A percentile compares a stretch with the other conserved stretches of the same genome.
These are phyloP conservation scores for Falco novaeseelandiae DNA, from an alignment of 2,797 vertebrate species.

Conservation along the genomic window DNA sequence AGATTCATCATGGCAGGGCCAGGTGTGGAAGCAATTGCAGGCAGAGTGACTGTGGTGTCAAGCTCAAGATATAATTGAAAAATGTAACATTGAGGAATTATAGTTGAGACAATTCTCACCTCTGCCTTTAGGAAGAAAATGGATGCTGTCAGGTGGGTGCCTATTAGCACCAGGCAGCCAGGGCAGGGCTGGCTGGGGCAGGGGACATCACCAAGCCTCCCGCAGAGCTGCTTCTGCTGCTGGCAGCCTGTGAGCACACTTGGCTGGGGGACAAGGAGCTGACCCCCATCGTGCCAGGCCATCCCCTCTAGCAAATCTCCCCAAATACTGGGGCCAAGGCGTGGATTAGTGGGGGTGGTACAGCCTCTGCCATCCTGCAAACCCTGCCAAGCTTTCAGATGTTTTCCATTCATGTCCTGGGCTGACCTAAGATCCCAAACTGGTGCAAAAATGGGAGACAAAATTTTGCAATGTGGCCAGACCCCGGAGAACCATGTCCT, in stretches of 20 bases:
- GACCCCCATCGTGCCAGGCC: fast-evolving
- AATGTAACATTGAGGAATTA: constrained; percentile 69
- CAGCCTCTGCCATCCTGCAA: not conserved
- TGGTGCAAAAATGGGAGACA: not conserved
- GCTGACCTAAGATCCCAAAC: not conserved
- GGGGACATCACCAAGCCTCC: not conserved
- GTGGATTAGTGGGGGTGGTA: not conserved
- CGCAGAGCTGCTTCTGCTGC: not conserved
- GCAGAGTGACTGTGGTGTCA: constrained; percentile 64
- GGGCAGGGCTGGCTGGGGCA: not conserved
- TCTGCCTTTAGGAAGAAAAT: constrained; percentile 58
- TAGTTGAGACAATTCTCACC: constrained; percentile 66
- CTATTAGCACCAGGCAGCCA: not conserved
- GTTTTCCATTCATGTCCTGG: fast-evolving
- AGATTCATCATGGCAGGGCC: constrained; percentile 48
- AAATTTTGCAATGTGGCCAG: not conserved
- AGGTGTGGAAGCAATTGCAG: constrained; percentile 37
- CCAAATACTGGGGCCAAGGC: too few relatives aligned
- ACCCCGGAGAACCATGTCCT: fast-evolving
- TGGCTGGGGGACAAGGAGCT: fast-evolving
- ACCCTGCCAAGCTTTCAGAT: not conserved
- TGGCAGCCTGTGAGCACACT: fast-evolving
- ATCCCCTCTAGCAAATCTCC: not conserved
- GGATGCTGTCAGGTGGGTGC: constrained; percentile 50
- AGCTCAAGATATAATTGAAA: constrained; percentile 73